phyloP scores from a whole-genome alignment of 1,140 invertebrate genomes.

The Elymnias hypermnestra region DNA sequence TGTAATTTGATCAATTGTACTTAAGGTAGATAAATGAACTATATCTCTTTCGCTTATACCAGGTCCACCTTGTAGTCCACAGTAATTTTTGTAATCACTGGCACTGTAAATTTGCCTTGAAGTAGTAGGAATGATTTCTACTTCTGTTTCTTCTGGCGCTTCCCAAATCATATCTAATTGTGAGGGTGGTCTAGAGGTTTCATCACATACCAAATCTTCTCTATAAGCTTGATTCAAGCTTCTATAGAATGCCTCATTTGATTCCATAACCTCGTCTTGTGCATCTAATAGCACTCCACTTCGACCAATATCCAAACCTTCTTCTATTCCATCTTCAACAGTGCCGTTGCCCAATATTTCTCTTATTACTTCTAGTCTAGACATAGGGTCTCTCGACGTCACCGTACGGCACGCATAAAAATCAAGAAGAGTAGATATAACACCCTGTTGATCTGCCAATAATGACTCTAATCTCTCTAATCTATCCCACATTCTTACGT shows the following conservation, averaged over 20 bases:
- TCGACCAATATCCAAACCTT: conserved; percentile 76
- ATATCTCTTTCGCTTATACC: conserved; percentile 87
- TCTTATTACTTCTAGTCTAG: conserved; percentile 77
- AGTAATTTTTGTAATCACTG: conserved; percentile 87
- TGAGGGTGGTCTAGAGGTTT: conserved; percentile 78
- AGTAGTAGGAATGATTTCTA: conserved; percentile 64
- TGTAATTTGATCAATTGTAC: conserved; percentile 84
- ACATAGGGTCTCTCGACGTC: conserved; percentile 65
- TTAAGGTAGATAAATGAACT: conserved; percentile 84
- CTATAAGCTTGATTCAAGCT: conserved; percentile 91
- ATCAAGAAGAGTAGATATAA: conserved; percentile 92
- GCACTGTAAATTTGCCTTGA: conserved; percentile 83
- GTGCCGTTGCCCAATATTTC: conserved; percentile 79
- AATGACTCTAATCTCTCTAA: conserved; percentile 93
- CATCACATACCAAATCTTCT: conserved; percentile 83
- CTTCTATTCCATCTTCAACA: conserved; percentile 79
- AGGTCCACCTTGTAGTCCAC: conserved; percentile 80
- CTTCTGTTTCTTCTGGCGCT: conserved; percentile 76
- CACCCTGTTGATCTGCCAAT: conserved; percentile 91
- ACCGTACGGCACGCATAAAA: conserved; percentile 79
- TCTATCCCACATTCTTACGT: conserved; percentile 95
- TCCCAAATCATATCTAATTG: conserved; percentile 91
- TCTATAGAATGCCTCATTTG: conserved; percentile 92
- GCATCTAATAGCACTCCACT: conserved; percentile 51
- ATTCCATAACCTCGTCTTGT: conserved; percentile 78